Percentiles rank a stretch among this genome's conserved stretches.
These are phyloP conservation scores for Neostethus bicornis DNA, from an alignment of 2,797 vertebrate genomes.

Conservation along the genomic window DNA sequence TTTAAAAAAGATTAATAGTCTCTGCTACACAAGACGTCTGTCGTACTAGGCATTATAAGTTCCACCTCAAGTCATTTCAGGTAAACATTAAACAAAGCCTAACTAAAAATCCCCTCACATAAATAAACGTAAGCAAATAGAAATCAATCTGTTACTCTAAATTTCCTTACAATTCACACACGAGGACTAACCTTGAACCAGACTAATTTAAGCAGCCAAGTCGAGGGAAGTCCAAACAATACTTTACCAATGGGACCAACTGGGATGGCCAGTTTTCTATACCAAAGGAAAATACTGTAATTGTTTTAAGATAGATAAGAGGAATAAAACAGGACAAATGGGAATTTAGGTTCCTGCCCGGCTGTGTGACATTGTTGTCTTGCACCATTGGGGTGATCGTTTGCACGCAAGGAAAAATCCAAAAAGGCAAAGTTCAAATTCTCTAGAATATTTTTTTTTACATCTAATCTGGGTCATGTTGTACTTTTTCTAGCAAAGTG, in stretches of 20 bases:
- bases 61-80: too few relatives aligned
- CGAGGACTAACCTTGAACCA: slow-evolving; percentile 26
- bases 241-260: slow-evolving; percentile 32
- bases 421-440: too few relatives aligned
- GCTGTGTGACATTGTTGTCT: not conserved
- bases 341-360: slow-evolving; percentile 14
- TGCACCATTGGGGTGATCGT: not conserved
- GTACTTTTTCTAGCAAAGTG: too few relatives aligned
- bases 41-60: too few relatives aligned
- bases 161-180: not conserved
- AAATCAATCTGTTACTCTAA: not conserved
- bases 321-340: slow-evolving; percentile 17
- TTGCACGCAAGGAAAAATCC: too few relatives aligned
- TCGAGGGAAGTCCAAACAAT: slow-evolving; percentile 26
- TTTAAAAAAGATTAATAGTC: not conserved
- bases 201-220: not conserved
- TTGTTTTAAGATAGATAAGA: not conserved
- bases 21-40: too few relatives aligned
- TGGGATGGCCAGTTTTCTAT: not conserved
- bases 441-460: too few relatives aligned
- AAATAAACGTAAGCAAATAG: not conserved
- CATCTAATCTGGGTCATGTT: too few relatives aligned
- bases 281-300: slow-evolving; percentile 18
- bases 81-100: not conserved
- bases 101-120: not conserved